Percentiles rank a stretch among this genome's conserved stretches.
Conservation (phyloP, 2,113 vertebrate species). For the Elaphurus davidianus region DNA sequence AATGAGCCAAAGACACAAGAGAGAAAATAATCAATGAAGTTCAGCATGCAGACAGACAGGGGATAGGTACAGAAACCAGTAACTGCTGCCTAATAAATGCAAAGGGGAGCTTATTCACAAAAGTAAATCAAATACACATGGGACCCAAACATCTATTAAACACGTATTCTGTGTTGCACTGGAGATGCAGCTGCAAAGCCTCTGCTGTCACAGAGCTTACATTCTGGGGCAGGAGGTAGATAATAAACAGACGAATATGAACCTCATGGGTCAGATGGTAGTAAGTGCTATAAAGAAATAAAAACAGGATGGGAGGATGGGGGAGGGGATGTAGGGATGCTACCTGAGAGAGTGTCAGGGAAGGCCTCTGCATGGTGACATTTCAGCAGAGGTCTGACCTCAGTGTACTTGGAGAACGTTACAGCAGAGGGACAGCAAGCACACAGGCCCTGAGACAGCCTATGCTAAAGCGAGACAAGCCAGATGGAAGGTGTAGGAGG, state of each 20-base stretch:
- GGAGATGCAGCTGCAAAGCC: neutral
- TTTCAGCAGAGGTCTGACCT: neutral
- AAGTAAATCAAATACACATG: neutral
- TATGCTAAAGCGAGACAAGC: neutral
- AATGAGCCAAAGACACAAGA: neutral
- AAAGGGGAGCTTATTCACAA: neutral
- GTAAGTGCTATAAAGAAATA: neutral
- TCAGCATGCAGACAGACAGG: neutral
- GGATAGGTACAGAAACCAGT: neutral
- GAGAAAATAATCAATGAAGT: slow-evolving; percentile 24
- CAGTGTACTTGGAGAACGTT: neutral
- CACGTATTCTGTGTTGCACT: neutral
- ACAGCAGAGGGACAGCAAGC: neutral
- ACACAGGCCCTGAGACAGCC: neutral
- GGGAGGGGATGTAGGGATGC: neutral
- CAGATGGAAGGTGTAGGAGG: too few relatives aligned
- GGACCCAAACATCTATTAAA: neutral
- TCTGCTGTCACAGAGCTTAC: neutral
- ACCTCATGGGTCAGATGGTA: neutral
- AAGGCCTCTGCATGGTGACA: neutral
- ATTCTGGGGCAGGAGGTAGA: neutral
- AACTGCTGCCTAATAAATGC: neutral
- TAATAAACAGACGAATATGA: neutral
- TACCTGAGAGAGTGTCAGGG: neutral
- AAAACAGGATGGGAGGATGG: neutral